Base-by-base conservation (phyloP, 2,113 vertebrate genomes). In the Ardeotis arabs region DNA sequence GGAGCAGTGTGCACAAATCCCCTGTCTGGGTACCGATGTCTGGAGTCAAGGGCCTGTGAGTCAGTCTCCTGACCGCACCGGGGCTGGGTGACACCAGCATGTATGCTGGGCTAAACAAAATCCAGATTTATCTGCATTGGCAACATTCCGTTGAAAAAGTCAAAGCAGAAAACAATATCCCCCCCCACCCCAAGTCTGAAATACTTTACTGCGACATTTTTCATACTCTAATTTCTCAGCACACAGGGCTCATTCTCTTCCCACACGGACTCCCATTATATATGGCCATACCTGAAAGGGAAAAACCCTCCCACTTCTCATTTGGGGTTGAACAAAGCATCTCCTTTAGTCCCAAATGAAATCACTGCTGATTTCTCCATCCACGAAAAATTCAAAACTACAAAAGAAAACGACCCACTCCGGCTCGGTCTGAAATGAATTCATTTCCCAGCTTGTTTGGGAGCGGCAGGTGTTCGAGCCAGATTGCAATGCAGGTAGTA, bases 331-430 rank as follows among this genome's bases (percentile, higher is more conserved):
- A 95, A 90, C 72, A 86, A 95, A 95, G 59, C n/a, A 23, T 76
- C 86, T 92, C 83, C 83, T 90, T 74, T 28, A 69, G 75, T 77
- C 88, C 88, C 86, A 90, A 41, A 83, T 74, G 72, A 95, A 97
- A 95, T 84, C 76, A 70, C 59, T 63, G 95, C 86, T 90, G 91
- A 97, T 94, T 94, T 73, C 92, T 92, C 82, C 79, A 92, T 33
- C 53, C 87, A 62, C 93, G 90, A 81, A 89, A 84, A 90, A 89
- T 77, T 92, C 69, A 62, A 84, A 81, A 77, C 68, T 62, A 90
- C 94, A 92, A 81, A 93, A 93, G 95, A 37, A 87, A 95, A 78
- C 86, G 56, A 50, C 73, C 68, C 80, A 10, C 80, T 87, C 85
- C 25, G 91, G 59, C 89, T 84, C 14, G 44, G 41, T 72, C 76